Conservation (phyloP, 2,797 vertebrate genomes). For the Crocodylus rhombifer region DNA sequence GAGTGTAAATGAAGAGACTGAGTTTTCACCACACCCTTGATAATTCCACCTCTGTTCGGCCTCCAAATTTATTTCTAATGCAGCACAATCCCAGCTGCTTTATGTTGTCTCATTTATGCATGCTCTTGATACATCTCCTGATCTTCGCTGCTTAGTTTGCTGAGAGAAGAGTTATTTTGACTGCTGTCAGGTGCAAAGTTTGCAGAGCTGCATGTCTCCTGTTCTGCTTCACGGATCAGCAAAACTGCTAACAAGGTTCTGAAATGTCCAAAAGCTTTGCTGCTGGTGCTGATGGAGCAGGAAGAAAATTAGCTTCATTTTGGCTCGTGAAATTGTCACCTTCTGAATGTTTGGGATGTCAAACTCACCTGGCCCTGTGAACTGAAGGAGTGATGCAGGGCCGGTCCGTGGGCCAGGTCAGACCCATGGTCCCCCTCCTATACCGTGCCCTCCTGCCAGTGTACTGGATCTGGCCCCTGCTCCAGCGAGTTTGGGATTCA, state of each 20-base stretch:
- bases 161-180: conserved; percentile 13
- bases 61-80: conserved; percentile 8
- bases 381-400: too few species aligned
- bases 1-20: neutral
- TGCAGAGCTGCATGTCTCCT: neutral
- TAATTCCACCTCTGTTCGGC: conserved; percentile 34
- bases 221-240: neutral
- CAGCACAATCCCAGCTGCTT: neutral
- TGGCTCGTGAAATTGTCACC: too few species aligned
- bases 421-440: too few species aligned
- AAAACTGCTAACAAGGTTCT: neutral
- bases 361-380: too few species aligned
- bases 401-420: too few species aligned
- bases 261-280: fast-evolving
- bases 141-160: neutral
- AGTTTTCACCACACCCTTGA: neutral
- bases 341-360: too few species aligned
- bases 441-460: too few species aligned
- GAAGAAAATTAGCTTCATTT: neutral
- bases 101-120: conserved; percentile 19
- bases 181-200: neutral
- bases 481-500: too few species aligned
- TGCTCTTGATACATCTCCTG: neutral
- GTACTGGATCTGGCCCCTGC: too few species aligned
- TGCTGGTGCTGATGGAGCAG: neutral